Evolutionary conservation across 37 sponge, comb jelly and placozoan species (phyloP).

Genomic region (Beroe ovata): DNA sequence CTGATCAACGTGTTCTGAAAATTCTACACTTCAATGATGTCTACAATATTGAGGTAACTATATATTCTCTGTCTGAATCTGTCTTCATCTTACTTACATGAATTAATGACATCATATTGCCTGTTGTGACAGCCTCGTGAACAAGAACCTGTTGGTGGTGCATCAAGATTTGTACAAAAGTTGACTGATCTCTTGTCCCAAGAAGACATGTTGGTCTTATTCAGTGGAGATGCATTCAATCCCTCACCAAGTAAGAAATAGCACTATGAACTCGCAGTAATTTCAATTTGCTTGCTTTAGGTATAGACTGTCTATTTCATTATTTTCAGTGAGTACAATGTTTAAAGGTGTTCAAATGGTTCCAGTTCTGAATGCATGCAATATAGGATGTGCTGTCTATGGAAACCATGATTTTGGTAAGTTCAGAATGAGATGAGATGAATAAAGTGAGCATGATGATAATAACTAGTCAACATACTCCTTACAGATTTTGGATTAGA

Average conservation of each 20-base stretch:
- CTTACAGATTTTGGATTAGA: conserved; percentile 82
- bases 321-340: conserved; percentile 74
- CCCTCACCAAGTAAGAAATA: conserved; percentile 76
- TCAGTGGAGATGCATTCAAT: conserved; percentile 82
- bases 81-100: too few relatives aligned
- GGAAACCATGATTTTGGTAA: conserved; percentile 90
- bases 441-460: too few relatives aligned
- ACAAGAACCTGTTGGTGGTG: conserved; percentile 82
- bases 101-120: too few relatives aligned
- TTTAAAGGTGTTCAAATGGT: conserved; percentile 82
- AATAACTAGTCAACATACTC: too few relatives aligned
- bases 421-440: too few relatives aligned
- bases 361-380: conserved; percentile 75
- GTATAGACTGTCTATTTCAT: background rate
- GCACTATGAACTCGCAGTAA: too few relatives aligned
- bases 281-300: background rate
- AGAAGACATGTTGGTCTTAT: conserved; percentile 73
- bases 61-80: background rate
- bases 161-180: conserved; percentile 73
- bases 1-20: conserved; percentile 14
- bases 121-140: background rate
- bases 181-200: conserved; percentile 62
- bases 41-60: conserved; percentile 74
- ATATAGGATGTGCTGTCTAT: conserved; percentile 74
- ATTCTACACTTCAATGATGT: conserved; percentile 90